Conservation (phyloP, 2,113 vertebrate species). For the Podarcis cretensis region DNA sequence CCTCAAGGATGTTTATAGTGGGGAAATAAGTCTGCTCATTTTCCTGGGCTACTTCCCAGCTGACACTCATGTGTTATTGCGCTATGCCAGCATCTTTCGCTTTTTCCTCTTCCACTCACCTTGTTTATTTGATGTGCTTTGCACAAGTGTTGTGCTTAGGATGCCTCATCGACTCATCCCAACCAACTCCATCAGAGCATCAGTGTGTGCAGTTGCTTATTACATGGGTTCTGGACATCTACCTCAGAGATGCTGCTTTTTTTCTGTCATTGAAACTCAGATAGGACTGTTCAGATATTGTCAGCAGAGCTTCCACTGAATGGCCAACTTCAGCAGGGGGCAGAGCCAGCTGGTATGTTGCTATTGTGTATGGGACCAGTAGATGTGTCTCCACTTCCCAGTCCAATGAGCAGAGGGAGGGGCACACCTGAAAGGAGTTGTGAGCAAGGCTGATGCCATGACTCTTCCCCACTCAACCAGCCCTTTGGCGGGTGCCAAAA, state of each 20-base stretch:
- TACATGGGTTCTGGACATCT: no score
- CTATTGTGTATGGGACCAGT: background rate
- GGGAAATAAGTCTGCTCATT: background rate
- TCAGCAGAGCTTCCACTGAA: background rate
- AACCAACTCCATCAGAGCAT: background rate
- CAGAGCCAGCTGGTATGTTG: background rate
- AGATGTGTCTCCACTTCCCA: background rate
- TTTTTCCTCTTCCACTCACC: background rate
- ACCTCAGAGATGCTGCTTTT: background rate
- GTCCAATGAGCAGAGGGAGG: background rate
- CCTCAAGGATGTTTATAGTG: background rate
- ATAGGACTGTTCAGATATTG: background rate
- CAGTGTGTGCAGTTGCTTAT: background rate
- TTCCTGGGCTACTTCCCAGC: background rate
- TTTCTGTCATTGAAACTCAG: background rate
- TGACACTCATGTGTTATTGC: rapidly evolving
- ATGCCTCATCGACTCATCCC: background rate
- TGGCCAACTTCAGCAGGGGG: no score
- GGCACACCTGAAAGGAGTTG: background rate
- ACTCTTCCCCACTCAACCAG: background rate
- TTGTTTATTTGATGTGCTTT: background rate
- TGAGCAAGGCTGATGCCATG: background rate
- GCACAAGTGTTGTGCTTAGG: no score
- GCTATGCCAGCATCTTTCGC: background rate
- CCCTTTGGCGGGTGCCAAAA: background rate